Evolutionary conservation across 2,888 invertebrate genomes (phyloP), one percentile per base, ranked within the genome.

Genomic region (Herminia tarsipennalis): DNA sequence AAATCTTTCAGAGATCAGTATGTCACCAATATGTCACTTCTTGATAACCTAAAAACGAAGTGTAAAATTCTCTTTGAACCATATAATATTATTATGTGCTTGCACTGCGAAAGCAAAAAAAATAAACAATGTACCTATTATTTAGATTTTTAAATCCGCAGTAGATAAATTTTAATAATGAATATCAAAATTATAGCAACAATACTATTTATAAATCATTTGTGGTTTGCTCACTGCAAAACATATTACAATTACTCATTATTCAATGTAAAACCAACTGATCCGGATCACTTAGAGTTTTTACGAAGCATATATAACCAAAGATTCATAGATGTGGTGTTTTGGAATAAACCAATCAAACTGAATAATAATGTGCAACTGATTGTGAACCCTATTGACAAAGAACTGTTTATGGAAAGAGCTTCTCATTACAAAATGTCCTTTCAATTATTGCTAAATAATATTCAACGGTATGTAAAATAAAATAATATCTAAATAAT

Each of bases 381-480:
- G 5, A 52, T 88, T 1, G 78, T 88, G 0, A 71, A 65, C 22
- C 76, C 79, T 1, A 28, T 27, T 0, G 80, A 87, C 5, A 53
- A 42, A 3, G 67, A 60, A 0, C 1, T 77, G 1, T 83, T 88
- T 22, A 24, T 66, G 9, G 81, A 87, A 28, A 78, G 83, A 47
- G 56, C 76, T 3, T 33, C 44, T 0, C 84, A 86, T 69, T 86
- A 70, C 21, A 70, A 59, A 12, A 24, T 88, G 22, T 53, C 71
- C 0, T 50, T 54, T 1, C 48, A 58, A 0, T 13, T 75, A 2
- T 24, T 77, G 10, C 9, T 73, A 2, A 1, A 45, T 0, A 64
- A 88, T 60, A 51, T 86, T 34, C 82, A 86, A 56, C 51, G 63
- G 88, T 88, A 66, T 74, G 37, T 16, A 16, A n/a, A n/a, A n/a